Percentiles rank a stretch among this genome's conserved stretches.
These are phyloP conservation scores for Drosophila incognita DNA, from an alignment of 2,888 invertebrate species.

Conservation along the genomic window DNA sequence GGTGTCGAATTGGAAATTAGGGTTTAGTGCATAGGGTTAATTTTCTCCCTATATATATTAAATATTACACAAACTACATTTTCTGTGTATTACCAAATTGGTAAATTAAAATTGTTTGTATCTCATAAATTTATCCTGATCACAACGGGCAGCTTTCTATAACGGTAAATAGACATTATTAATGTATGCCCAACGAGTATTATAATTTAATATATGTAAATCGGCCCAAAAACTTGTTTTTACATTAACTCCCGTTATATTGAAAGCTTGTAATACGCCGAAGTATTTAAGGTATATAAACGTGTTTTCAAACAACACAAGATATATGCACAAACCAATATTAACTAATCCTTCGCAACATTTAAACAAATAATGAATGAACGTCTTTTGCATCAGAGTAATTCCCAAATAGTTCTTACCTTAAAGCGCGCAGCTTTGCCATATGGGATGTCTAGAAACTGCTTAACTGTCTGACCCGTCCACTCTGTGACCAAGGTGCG, in stretches of 20 bases:
- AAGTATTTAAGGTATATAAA: not conserved
- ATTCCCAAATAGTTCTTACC: constrained; percentile 48
- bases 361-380: too few relatives aligned
- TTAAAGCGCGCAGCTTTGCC: constrained; percentile 80
- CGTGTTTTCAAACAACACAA: not conserved
- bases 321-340: not conserved
- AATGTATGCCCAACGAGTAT: not conserved
- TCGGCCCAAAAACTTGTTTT: not conserved
- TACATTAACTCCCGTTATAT: not conserved
- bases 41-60: not conserved
- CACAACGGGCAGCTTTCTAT: not conserved
- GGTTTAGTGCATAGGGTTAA: not conserved
- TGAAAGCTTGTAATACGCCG: not conserved
- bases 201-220: not conserved
- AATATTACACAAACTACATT: not conserved
- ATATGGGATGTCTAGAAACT: constrained; percentile 84
- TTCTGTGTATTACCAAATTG: not conserved
- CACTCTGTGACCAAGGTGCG: constrained; percentile 74
- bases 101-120: not conserved
- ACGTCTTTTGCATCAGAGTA: not conserved
- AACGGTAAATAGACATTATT: not conserved
- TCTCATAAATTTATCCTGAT: not conserved
- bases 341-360: not conserved
- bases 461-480: constrained; percentile 75
- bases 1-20: not conserved